These are phyloP conservation scores for Palythoa heliodiscus DNA, from an alignment of 92 coral and sea anemone genomes.

Conservation along the genomic window DNA sequence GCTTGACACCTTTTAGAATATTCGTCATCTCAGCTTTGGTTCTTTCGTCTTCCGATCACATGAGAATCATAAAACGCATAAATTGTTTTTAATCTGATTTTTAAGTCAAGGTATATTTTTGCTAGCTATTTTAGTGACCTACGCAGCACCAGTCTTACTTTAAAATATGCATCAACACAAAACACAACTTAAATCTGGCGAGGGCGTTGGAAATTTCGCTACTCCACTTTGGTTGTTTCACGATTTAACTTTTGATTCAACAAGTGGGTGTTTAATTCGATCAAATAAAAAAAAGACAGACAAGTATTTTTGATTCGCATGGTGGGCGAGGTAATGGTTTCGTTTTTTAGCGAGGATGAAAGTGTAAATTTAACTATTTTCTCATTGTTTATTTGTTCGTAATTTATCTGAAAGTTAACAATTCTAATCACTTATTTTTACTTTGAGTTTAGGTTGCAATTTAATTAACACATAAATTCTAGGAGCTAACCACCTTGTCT, in stretches of 20 bases:
- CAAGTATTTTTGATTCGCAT: too few species aligned
- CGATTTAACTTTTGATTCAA: too few species aligned
- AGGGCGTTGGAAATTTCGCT: background rate
- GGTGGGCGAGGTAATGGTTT: too few species aligned
- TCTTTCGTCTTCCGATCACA: background rate
- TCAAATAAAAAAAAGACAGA: too few species aligned
- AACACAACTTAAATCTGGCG: background rate
- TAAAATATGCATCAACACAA: background rate
- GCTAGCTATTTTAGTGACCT: conserved; percentile 1
- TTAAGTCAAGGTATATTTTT: background rate
- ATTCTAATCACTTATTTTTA: too few species aligned
- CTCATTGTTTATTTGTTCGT: too few species aligned
- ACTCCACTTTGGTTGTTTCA: background rate
- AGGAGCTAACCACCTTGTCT: too few species aligned
- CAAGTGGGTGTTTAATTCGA: too few species aligned
- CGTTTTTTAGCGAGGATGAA: background rate
- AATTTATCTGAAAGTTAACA: background rate
- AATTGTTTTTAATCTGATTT: background rate
- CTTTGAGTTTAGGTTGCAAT: too few species aligned
- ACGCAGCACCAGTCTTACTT: background rate
- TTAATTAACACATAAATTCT: too few species aligned
- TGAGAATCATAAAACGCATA: background rate
- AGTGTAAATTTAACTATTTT: too few species aligned
- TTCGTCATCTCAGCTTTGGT: background rate
- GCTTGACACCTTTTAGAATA: too few species aligned